A percentile compares a stretch with the other conserved stretches of the same genome.
Conservation (phyloP, 2,888 invertebrate genomes). For the Ferdinandea cuprea region DNA sequence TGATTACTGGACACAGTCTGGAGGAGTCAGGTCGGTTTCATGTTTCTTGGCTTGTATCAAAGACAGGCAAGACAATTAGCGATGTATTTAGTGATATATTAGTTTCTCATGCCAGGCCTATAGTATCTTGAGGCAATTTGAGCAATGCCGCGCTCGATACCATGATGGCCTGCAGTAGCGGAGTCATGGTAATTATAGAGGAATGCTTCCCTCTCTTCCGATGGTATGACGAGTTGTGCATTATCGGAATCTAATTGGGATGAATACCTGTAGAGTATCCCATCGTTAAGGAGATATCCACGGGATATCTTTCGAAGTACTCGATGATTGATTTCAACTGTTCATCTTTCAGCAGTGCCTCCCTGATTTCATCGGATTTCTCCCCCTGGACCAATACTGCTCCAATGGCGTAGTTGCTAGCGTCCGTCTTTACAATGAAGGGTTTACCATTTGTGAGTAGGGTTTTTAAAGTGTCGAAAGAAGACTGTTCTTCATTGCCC, state of each 20-base stretch:
- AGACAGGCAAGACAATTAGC: too few species aligned
- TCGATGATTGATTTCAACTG: neutral
- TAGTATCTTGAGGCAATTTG: conserved; percentile 7
- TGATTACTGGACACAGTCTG: conserved; percentile 65
- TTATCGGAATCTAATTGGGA: too few species aligned
- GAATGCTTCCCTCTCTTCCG: too few species aligned
- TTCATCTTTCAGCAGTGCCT: neutral
- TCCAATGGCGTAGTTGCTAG: conserved; percentile 23
- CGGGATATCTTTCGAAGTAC: too few species aligned
- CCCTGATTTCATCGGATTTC: neutral
- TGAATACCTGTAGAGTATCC: too few species aligned
- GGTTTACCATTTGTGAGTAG: neutral
- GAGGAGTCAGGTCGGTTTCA: conserved; percentile 71
- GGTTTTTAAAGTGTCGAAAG: neutral
- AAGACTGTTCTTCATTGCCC: neutral
- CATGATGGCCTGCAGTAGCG: too few species aligned
- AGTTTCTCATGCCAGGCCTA: too few species aligned
- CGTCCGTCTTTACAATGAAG: conserved; percentile 29
- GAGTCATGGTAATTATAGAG: too few species aligned
- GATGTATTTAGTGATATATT: neutral
- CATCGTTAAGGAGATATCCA: too few species aligned
- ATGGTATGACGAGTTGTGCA: too few species aligned
- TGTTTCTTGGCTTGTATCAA: conserved; percentile 1
- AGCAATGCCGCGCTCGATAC: too few species aligned
- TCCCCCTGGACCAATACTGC: conserved; percentile 24